Evolutionary conservation across 2,113 vertebrate species (phyloP).

Genomic region (Aythya baeri): DNA sequence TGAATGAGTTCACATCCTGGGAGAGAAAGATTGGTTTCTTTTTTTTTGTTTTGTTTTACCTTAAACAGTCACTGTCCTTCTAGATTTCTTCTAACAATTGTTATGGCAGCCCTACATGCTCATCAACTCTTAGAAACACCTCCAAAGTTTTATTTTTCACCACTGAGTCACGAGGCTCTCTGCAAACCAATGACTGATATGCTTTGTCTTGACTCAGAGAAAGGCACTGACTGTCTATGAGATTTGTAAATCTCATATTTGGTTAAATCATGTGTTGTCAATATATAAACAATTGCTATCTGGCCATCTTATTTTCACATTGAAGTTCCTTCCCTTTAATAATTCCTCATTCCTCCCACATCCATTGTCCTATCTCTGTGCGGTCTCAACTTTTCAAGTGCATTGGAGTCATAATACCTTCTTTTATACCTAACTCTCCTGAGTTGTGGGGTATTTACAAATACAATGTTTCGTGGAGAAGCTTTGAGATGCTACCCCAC

Average conservation of each 20-base stretch:
- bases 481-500: background rate
- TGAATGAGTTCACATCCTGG: rapidly evolving
- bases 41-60: background rate
- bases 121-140: background rate
- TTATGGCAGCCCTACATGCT: background rate
- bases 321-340: background rate
- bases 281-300: background rate
- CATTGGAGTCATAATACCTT: background rate
- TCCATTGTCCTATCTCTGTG: background rate
- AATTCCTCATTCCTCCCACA: background rate
- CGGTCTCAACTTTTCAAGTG: background rate
- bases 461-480: background rate
- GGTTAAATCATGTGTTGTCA: background rate
- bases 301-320: background rate
- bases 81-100: background rate
- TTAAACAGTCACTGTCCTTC: background rate
- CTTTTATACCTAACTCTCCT: background rate
- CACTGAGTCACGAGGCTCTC: background rate
- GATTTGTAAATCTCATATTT: background rate
- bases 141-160: background rate
- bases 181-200: background rate
- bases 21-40: background rate
- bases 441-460: background rate
- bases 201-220: background rate
- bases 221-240: background rate